phyloP scores from a whole-genome alignment of 1,140 invertebrate genomes.

The Berghia stephanieae region DNA sequence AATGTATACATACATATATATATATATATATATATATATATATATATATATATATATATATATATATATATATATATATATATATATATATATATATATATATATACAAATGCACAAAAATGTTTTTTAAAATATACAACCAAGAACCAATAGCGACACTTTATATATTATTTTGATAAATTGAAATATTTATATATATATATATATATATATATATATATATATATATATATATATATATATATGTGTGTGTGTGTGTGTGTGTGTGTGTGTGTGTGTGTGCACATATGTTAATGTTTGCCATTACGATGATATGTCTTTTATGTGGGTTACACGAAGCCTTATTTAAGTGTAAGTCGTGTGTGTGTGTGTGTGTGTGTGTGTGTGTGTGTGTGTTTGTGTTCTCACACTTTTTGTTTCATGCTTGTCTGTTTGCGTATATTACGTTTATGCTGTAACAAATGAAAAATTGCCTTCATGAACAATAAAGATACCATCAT shows the following conservation, averaged over 20 bases:
- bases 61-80: background rate
- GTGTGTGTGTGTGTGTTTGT: too few species aligned
- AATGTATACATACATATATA: too few species aligned
- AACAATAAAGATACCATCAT: background rate
- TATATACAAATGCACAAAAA: background rate
- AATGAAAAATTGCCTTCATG: too few species aligned
- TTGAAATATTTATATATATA: background rate
- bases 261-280: background rate
- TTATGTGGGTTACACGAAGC: background rate
- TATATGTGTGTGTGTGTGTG: background rate
- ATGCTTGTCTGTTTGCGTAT: too few species aligned
- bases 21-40: background rate
- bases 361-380: too few species aligned
- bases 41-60: background rate
- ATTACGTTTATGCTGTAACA: too few species aligned
- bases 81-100: background rate
- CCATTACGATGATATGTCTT: background rate
- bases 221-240: background rate
- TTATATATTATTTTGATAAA: too few species aligned
- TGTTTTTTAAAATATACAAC: too few species aligned
- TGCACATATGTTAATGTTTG: background rate
- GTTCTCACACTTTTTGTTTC: too few species aligned
- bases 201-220: constrained; percentile 17
- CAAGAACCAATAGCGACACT: too few species aligned
- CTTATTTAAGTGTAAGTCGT: background rate